Evolutionary conservation across 2,797 vertebrate species (phyloP).

Genomic region (Gallinago nigripennis): DNA sequence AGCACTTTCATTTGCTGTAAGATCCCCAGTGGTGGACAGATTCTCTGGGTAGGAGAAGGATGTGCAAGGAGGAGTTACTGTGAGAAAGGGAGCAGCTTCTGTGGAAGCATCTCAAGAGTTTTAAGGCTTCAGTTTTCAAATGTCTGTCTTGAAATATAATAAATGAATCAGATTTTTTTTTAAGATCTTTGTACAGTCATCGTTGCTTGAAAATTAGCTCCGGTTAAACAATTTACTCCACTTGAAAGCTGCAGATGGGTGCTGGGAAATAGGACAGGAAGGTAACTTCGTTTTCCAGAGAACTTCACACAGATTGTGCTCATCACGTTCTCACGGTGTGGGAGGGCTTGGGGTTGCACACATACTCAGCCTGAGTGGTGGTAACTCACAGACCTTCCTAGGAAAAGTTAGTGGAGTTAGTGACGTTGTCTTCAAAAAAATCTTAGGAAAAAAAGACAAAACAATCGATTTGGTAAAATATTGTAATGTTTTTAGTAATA

Average conservation of each 20-base stretch:
- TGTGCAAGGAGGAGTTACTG: not conserved
- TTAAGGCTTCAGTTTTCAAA: not conserved
- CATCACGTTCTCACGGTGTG: not conserved
- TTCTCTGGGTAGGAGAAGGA: not conserved
- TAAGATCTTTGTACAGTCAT: not conserved
- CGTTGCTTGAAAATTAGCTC: not conserved
- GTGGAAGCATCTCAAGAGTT: not conserved
- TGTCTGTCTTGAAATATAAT: not conserved
- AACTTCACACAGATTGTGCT: not conserved
- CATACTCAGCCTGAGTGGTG: not conserved
- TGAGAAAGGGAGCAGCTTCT: not conserved
- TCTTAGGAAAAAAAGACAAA: not conserved
- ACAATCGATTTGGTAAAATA: not conserved
- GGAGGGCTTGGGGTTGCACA: not conserved
- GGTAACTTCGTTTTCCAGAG: not conserved
- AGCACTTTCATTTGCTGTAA: constrained; percentile 37
- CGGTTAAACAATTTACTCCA: not conserved
- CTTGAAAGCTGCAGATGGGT: not conserved
- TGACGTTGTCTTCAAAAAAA: not conserved
- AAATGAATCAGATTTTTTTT: not conserved
- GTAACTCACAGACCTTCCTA: not conserved
- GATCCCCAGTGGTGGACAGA: not conserved
- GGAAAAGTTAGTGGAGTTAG: not conserved
- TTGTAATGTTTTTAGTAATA: not conserved
- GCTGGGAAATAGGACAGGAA: not conserved